These are phyloP conservation scores for Stichopus horrens DNA, from an alignment of 53 echinoderm and acorn worm species.

Conservation along the genomic window DNA sequence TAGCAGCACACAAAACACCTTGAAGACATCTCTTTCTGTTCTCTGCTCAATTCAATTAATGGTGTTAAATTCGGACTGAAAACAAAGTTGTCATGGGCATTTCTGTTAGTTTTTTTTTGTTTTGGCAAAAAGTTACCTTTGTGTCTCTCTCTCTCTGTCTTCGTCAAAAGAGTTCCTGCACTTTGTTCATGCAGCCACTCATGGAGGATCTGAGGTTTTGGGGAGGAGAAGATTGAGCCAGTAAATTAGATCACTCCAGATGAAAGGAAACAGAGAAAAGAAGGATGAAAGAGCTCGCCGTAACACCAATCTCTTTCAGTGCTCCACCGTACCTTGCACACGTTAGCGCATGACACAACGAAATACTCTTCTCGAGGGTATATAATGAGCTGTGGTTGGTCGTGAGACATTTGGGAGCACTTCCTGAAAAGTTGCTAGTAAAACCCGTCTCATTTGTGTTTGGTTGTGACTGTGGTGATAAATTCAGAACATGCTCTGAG, in stretches of 20 bases:
- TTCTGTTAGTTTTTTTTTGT: too few species aligned
- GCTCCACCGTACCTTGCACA: too few species aligned
- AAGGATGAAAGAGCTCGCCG: neutral
- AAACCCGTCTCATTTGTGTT: neutral
- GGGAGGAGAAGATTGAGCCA: neutral
- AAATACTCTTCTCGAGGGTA: neutral
- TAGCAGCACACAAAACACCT: too few species aligned
- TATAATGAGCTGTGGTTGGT: conserved; percentile 17
- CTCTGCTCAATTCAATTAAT: too few species aligned
- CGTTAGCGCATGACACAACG: neutral
- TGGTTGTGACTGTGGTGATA: neutral
- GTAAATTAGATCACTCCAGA: neutral
- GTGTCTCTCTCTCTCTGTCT: too few species aligned
- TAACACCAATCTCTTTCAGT: neutral
- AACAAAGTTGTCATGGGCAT: too few species aligned
- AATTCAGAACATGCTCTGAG: conserved; percentile 12
- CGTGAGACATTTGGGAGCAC: conserved; percentile 9
- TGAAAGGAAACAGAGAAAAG: neutral
- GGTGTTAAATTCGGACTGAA: too few species aligned
- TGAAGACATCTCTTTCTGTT: too few species aligned
- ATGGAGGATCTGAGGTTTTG: neutral
- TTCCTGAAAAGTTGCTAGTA: neutral
- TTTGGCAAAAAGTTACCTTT: too few species aligned
- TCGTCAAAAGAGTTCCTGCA: too few species aligned
- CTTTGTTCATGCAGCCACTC: neutral